Percentiles rank a stretch among this genome's conserved stretches.
phyloP scores from a whole-genome alignment of 2,797 vertebrate genomes.

The Pipistrellus nathusii region DNA sequence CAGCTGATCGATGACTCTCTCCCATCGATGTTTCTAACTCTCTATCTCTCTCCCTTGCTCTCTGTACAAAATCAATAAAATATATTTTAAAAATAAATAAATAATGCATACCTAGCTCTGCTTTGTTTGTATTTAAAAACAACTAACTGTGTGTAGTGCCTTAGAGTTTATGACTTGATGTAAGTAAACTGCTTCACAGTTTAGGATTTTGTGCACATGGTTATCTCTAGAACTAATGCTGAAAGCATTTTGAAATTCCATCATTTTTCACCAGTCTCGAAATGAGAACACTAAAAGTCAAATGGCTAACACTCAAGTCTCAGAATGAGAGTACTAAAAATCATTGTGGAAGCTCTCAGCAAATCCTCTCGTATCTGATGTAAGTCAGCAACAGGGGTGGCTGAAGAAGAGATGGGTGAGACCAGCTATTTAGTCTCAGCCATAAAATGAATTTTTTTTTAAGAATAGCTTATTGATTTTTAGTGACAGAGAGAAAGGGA shows the following conservation, averaged over 20 bases:
- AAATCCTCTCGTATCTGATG: neutral
- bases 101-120: neutral
- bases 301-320: conserved; percentile 14
- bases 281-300: conserved; percentile 33
- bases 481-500: neutral
- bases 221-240: conserved; percentile 43
- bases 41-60: too few species aligned
- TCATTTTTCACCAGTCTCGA: conserved; percentile 15
- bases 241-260: conserved; percentile 55
- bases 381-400: neutral
- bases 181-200: neutral
- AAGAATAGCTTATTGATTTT: neutral
- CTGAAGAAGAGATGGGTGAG: neutral
- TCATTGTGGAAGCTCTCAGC: neutral
- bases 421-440: neutral
- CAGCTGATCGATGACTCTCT: too few species aligned
- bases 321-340: conserved; percentile 38
- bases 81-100: too few species aligned
- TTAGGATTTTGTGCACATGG: neutral
- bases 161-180: neutral
- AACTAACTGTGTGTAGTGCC: neutral
- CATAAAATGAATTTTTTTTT: neutral
- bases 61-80: too few species aligned
- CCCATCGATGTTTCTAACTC: too few species aligned
- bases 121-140: neutral